Base-by-base conservation (phyloP, 2,113 vertebrate species). In the Panthera uncia region DNA sequence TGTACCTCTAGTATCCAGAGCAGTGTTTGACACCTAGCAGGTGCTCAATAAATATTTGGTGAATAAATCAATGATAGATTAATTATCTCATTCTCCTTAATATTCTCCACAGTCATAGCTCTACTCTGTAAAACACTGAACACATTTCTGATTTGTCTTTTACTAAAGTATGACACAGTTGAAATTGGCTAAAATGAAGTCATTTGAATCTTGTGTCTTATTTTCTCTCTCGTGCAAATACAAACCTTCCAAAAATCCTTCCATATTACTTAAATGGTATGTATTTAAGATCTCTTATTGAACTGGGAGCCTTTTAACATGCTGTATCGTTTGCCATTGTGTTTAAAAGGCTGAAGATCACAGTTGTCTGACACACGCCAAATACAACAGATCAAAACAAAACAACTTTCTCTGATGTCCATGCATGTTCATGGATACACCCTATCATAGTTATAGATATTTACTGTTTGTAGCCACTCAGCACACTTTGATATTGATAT, bases 31-130 rank as follows among this genome's bases (percentile, higher is more conserved):
- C 31, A 94, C 45, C 45, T 4, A 45, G 7, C 4, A 84, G 1
- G 4, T 69, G 1, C 15, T 89, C 65, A 96, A 19, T 91, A 38
- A 69, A 16, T 57, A 79, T 50, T 91, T 91, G 66, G 33, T 63
- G 29, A 92, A 76, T n/a, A 48, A 91, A 41, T 19, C 0, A 18
- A 19, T 66, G 5, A 65, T 45, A 36, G 0, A 89, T 3, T 61
- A 92, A 79, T 45, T 1, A 15, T 61, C 7, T 66, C 10, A 89
- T 97, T 79, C 41, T 78, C 33, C 66, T 90, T 38, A 68, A 66
- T 48, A 87, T 68, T 79, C 31, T 31, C 3, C 0, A 15, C 95
- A 38, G 15, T 3, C 36, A 45, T 55, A 55, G 29, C 52, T 96
- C 18, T 74, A 11, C 14, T 68, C 16, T 94, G 16, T 48, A 63